Conservation (phyloP, 2,797 vertebrate genomes). For the Tadarida brasiliensis region DNA sequence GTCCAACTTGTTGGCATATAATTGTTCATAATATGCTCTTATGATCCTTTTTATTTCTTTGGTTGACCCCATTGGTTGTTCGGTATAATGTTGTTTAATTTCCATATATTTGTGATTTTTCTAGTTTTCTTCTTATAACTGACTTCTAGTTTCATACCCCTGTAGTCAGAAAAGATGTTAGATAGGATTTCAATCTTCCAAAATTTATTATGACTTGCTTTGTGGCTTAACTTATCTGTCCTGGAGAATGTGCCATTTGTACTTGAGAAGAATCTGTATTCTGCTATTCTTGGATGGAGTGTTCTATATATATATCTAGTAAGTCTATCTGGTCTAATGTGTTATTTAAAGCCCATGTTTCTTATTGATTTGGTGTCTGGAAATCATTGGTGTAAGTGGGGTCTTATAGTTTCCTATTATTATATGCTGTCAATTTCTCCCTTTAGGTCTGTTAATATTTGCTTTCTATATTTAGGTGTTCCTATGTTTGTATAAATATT, state of each 20-base stretch:
- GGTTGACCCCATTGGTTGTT: not conserved
- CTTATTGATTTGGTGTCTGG: not conserved
- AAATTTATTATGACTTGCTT: not conserved
- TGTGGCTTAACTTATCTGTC: not conserved
- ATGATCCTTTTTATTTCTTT: not conserved
- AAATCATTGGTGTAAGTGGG: not conserved
- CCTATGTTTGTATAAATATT: not conserved
- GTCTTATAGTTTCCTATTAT: not conserved
- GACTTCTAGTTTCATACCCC: not conserved
- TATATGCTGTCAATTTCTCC: not conserved
- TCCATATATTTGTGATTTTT: not conserved
- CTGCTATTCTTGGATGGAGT: not conserved
- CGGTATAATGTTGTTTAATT: not conserved
- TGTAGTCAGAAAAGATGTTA: not conserved
- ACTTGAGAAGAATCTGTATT: not conserved
- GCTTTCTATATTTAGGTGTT: not conserved
- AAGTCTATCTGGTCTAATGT: not conserved
- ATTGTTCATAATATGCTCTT: not conserved
- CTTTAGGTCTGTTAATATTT: not conserved
- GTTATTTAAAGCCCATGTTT: not conserved
- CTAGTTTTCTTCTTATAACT: not conserved
- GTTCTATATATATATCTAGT: not conserved
- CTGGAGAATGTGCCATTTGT: not conserved
- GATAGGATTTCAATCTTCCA: not conserved
- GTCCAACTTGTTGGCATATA: not conserved